Percentiles rank a stretch among this genome's conserved stretches.
phyloP scores from a whole-genome alignment of 2,888 invertebrate genomes.

The Watsonalla cultraria region DNA sequence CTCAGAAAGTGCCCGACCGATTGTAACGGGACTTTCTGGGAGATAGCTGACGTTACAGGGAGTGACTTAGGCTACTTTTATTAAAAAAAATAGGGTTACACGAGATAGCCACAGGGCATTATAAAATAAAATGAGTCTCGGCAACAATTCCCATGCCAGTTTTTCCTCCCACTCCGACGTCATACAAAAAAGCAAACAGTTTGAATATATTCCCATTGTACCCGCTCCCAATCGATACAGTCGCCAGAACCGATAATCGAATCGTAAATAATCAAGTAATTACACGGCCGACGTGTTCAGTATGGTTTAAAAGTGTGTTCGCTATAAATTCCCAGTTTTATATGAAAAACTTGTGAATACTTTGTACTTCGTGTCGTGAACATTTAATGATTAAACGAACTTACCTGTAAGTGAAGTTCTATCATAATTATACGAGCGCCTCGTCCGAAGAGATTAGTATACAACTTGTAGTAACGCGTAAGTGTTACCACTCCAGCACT shows the following conservation, averaged over 20 bases:
- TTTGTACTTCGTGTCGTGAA: background rate
- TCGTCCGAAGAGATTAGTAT: no score
- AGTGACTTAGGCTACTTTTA: background rate
- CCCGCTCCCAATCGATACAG: background rate
- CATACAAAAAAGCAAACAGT: background rate
- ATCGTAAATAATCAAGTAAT: constrained; percentile 25
- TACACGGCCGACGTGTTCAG: constrained; percentile 1
- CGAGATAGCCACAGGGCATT: background rate
- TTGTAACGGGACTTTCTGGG: no score
- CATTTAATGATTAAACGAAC: no score
- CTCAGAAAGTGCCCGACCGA: no score
- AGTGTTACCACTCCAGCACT: no score
- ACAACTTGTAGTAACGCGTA: no score
- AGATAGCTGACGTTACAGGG: background rate
- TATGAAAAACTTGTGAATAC: background rate
- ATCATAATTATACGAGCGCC: no score
- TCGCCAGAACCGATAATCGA: constrained; percentile 24
- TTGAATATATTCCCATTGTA: constrained; percentile 1
- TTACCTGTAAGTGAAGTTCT: no score
- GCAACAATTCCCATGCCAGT: background rate
- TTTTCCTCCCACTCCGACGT: background rate
- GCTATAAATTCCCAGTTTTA: background rate
- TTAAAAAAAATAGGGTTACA: background rate
- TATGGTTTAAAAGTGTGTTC: background rate
- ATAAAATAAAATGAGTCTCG: no score